Base-by-base conservation (phyloP, 2,797 vertebrate genomes). In the Lagorchestes hirsutus region DNA sequence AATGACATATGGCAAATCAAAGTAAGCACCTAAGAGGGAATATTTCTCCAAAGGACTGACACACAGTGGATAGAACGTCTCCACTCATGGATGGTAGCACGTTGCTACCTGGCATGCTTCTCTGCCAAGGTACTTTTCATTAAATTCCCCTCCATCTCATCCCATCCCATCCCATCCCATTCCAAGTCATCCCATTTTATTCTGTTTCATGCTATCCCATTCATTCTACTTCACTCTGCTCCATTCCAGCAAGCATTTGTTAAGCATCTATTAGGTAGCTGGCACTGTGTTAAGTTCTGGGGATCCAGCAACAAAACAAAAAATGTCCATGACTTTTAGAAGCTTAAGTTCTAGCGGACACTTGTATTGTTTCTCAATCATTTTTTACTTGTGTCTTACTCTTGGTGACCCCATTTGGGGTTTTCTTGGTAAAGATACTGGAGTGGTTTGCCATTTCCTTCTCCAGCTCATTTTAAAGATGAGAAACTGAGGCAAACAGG, bases 81-180 rank as follows among this genome's bases (percentile, higher is more conserved):
- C 91, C 13, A 0, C 16, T n/a, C 40, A 5, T 0, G 4, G 0
- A 9, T 4, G n/a, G n/a, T 52, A 52, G 28, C 0, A 22, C 50
- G 56, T 4, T 12, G 14, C n/a, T 31, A 57, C 4, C 4, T 0
- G 24, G 87, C 14, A 8, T 4, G n/a, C 5, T 0, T 82, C 0
- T n/a, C 8, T 55, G 22, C 34, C 87, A 91, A 46, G 2, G 16
- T 82, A 46, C 0, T 18, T 82, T 82, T 40, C 8, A 82, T 82
- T 46, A 40, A 22, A 40, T 82, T 14, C 6, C 67, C n/a, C 18
- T 74, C 67, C n/a, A 40, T 24, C 67, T 9, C n/a, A 74, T 74
- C 62, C 5, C 31, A n/a, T n/a, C 59, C 59, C 59, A 62, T 34
- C 13, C 11, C 58, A 59, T 59, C 55, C 55, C 57, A 11, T 55